Conservation (phyloP, 2,113 vertebrate genomes). For the Euleptes europaea region DNA sequence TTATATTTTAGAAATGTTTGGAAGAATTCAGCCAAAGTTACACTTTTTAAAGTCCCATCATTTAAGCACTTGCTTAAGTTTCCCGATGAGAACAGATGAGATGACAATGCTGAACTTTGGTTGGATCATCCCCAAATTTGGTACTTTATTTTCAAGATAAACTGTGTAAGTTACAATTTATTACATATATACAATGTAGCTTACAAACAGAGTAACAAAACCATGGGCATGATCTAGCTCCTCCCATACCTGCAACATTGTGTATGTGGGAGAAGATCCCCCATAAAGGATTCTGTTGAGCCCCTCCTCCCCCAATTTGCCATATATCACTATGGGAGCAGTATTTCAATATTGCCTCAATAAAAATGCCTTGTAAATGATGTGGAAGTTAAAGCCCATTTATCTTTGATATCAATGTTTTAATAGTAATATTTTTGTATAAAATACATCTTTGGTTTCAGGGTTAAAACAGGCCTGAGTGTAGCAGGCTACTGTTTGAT, state of each 20-base stretch:
- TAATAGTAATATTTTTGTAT: conserved; percentile 51
- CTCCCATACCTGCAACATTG: no score
- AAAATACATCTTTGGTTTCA: conserved; percentile 47
- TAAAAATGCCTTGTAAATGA: background rate
- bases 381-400: conserved; percentile 20
- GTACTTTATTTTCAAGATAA: background rate
- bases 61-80: background rate
- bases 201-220: background rate
- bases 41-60: background rate
- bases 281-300: background rate
- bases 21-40: background rate
- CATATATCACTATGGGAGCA: conserved; percentile 4
- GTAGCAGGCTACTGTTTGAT: background rate
- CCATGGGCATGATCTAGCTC: background rate
- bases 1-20: background rate
- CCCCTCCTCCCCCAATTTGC: background rate
- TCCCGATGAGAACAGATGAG: background rate
- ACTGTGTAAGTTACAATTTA: background rate
- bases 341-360: background rate
- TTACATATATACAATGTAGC: background rate
- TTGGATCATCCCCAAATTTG: background rate
- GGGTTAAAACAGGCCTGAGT: conserved; percentile 31
- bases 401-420: conserved; percentile 35
- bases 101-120: background rate
- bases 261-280: background rate